Base-by-base conservation (phyloP, 2,797 vertebrate genomes). In the Astyanax mexicanus region DNA sequence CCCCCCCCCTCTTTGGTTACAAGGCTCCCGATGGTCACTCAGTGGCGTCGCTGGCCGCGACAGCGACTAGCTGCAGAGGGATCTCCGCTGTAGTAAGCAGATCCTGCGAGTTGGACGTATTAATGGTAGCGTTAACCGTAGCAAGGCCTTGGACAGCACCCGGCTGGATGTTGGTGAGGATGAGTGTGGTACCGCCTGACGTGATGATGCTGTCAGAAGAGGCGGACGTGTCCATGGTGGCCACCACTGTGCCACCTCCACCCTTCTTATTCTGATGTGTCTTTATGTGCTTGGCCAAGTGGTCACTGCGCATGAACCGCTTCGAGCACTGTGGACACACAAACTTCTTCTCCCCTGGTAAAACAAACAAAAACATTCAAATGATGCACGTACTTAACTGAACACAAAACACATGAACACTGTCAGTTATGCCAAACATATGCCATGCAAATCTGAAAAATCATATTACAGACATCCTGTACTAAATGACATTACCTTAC, bases 251-350 rank as follows among this genome's bases (percentile, higher is more conserved):
- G 90, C 94, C 93, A 88, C 94, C 95, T 67, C 96, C 94, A 82
- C 94, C 96, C 92, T 99, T 99, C 94, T 99, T 99, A 95, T 99
- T 99, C 90, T 97, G 96, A 92, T 99, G 98, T 73, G 98, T 99
- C 95, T 99, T 99, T 94, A 99, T 98, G 91, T 99, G 98, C 95
- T 99, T 99, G 87, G 98, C 97, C 95, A 99, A 96, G 88, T 99
- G 98, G 89, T 99, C 98, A 88, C 98, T 99, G 90, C 98, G 96
- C 98, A 99, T 99, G 91, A 99, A 99, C 81, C 98, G 95, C 90
- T 99, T 99, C 87, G 97, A 98, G 92, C 98, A 99, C 92, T 99
- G 97, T 3, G 95, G 95, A 92, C 98, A 99, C 87, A 98, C 97
- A 90, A 99, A 99, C 91, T 99, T 99, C 95, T 99, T 99, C 91